phyloP scores from a whole-genome alignment of 2,888 invertebrate species.

The Tupiocoris notatus region DNA sequence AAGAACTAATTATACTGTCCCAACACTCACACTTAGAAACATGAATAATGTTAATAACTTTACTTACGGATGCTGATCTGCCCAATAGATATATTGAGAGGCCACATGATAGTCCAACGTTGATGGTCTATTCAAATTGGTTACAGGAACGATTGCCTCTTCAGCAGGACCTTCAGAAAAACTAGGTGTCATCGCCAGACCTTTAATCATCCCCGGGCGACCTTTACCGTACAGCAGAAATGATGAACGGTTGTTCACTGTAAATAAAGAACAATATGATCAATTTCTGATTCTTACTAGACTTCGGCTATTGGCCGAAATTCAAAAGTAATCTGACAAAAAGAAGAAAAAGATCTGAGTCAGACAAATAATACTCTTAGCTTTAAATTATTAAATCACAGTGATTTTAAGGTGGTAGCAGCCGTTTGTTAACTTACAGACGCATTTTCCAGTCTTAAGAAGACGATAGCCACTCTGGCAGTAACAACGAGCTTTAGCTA shows the following conservation, averaged over 20 bases:
- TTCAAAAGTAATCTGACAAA: no score
- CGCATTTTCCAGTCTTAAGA: slow-evolving; percentile 62
- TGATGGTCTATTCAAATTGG: slow-evolving; percentile 64
- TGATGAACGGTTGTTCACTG: slow-evolving; percentile 51
- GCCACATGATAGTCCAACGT: slow-evolving; percentile 68
- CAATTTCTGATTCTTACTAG: no score
- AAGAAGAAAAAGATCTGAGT: no score
- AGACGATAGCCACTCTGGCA: slow-evolving; percentile 72
- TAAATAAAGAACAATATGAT: no score
- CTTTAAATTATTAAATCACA: no score
- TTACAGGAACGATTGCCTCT: slow-evolving; percentile 64
- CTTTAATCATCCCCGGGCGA: slow-evolving; percentile 69
- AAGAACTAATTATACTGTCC: no score
- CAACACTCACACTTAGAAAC: no score
- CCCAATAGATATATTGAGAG: slow-evolving; percentile 64
- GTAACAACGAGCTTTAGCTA: slow-evolving; percentile 64
- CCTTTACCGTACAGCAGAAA: slow-evolving; percentile 68
- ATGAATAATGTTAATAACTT: background rate
- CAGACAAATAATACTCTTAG: no score
- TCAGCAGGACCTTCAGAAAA: slow-evolving; percentile 51
- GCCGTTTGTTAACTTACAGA: slow-evolving; percentile 57
- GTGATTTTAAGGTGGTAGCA: no score
- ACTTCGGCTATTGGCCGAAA: no score
- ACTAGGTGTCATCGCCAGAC: slow-evolving; percentile 56
- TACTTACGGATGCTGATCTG: slow-evolving; percentile 57